Evolutionary conservation across 2,113 vertebrate genomes (phyloP).

Genomic region (Brachypteracias leptosomus): DNA sequence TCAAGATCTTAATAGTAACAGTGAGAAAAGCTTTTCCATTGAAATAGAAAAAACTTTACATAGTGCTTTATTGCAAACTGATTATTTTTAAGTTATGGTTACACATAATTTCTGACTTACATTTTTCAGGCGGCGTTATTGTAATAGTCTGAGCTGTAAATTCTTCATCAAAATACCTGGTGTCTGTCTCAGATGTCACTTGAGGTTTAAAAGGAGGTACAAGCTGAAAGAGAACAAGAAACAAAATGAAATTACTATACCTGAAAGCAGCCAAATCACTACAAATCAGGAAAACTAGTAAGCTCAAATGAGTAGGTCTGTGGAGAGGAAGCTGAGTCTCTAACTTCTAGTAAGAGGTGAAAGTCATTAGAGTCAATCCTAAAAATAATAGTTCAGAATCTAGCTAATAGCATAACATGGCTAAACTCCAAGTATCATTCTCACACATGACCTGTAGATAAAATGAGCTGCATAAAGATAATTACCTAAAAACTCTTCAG

Average conservation of each 20-base stretch:
- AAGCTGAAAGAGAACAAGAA: slow-evolving; percentile 78
- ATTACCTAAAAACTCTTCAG: background rate
- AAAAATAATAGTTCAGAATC: background rate
- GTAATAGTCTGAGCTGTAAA: slow-evolving; percentile 96
- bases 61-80: background rate
- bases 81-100: background rate
- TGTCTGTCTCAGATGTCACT: slow-evolving; percentile 95
- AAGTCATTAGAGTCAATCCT: background rate
- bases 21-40: background rate
- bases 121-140: slow-evolving; percentile 97
- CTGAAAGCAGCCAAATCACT: background rate
- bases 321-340: background rate
- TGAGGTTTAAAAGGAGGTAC: slow-evolving; percentile 95
- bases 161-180: slow-evolving; percentile 96
- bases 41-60: background rate
- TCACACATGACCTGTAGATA: background rate
- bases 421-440: background rate
- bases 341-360: background rate
- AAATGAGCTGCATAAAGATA: background rate
- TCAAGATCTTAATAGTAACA: background rate
- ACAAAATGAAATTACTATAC: slow-evolving; percentile 3
- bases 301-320: background rate
- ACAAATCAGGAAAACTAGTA: background rate
- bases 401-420: background rate
- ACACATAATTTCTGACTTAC: slow-evolving; percentile 70